phyloP scores from a whole-genome alignment of 2,888 invertebrate genomes.

The Xylophagus ater region DNA sequence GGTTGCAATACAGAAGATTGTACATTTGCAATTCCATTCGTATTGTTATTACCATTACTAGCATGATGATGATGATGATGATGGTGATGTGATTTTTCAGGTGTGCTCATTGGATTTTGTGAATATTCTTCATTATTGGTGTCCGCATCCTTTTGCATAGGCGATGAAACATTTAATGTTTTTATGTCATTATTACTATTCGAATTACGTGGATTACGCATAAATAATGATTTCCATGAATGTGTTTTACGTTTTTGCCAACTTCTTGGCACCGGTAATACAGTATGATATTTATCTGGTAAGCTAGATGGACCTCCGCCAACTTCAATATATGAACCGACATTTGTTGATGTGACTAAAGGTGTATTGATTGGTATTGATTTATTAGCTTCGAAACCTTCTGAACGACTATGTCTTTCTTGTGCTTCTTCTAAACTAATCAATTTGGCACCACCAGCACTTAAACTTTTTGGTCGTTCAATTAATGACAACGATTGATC shows the following conservation, averaged over 20 bases:
- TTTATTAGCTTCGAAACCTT: slow-evolving; percentile 31
- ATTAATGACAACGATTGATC: slow-evolving; percentile 36
- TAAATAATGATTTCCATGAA: slow-evolving; percentile 39
- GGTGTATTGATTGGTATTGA: slow-evolving; percentile 37
- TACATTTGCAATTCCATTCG: not conserved
- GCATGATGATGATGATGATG: too few species aligned
- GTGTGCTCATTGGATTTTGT: too few species aligned
- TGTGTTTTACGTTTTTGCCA: slow-evolving; percentile 40
- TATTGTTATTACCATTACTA: too few species aligned
- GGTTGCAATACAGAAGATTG: slow-evolving; percentile 15
- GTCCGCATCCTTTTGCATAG: slow-evolving; percentile 10
- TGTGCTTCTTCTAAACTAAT: slow-evolving; percentile 81
- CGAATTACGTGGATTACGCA: slow-evolving; percentile 37
- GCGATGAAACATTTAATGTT: slow-evolving; percentile 18
- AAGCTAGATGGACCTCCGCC: slow-evolving; percentile 67
- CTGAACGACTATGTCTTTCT: slow-evolving; percentile 49
- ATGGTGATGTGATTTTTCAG: slow-evolving; percentile 6
- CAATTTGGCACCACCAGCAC: slow-evolving; percentile 81
- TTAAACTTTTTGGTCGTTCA: slow-evolving; percentile 79
- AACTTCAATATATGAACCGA: slow-evolving; percentile 55
- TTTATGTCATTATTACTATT: slow-evolving; percentile 28
- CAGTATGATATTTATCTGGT: slow-evolving; percentile 75
- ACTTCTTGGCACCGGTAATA: slow-evolving; percentile 68
- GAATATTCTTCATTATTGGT: too few species aligned
- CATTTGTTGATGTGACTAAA: slow-evolving; percentile 28